Conservation (phyloP, 2,113 vertebrate species). For the Lepus americanus region DNA sequence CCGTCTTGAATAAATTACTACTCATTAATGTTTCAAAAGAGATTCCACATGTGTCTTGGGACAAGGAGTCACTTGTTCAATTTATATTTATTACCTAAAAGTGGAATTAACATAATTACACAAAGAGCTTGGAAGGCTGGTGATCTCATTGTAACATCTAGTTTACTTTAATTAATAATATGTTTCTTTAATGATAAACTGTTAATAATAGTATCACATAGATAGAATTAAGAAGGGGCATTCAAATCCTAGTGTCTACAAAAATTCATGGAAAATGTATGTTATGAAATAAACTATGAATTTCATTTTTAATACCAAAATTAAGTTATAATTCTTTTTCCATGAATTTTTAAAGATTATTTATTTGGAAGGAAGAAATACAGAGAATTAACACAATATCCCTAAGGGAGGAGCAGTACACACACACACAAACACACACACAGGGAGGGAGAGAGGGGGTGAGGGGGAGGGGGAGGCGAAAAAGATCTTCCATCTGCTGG, state of each 20-base stretch:
- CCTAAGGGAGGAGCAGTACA: too few relatives aligned
- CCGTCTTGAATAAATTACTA: conserved; percentile 40
- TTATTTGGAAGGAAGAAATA: too few relatives aligned
- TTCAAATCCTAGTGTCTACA: not conserved
- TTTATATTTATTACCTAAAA: conserved; percentile 61
- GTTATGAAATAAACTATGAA: too few relatives aligned
- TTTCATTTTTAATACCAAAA: too few relatives aligned
- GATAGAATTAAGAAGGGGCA: not conserved
- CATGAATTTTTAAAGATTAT: too few relatives aligned
- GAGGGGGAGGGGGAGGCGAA: too few relatives aligned
- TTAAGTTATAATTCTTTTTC: too few relatives aligned
- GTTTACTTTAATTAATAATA: conserved; percentile 69
- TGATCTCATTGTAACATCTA: conserved; percentile 51
- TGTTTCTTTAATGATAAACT: conserved; percentile 65
- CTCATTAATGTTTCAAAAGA: conserved; percentile 71
- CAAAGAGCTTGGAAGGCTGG: conserved; percentile 7
- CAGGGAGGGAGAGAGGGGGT: too few relatives aligned
- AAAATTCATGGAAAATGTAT: too few relatives aligned
- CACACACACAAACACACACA: too few relatives aligned
- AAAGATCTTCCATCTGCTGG: too few relatives aligned
- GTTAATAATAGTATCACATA: conserved; percentile 45
- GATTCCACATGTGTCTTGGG: conserved; percentile 33
- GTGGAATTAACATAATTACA: not conserved
- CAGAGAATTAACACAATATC: too few relatives aligned
- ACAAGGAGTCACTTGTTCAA: conserved; percentile 44